These are phyloP conservation scores for Rhopalosiphum nymphaeae DNA, from an alignment of 2,888 invertebrate genomes.

Conservation along the genomic window DNA sequence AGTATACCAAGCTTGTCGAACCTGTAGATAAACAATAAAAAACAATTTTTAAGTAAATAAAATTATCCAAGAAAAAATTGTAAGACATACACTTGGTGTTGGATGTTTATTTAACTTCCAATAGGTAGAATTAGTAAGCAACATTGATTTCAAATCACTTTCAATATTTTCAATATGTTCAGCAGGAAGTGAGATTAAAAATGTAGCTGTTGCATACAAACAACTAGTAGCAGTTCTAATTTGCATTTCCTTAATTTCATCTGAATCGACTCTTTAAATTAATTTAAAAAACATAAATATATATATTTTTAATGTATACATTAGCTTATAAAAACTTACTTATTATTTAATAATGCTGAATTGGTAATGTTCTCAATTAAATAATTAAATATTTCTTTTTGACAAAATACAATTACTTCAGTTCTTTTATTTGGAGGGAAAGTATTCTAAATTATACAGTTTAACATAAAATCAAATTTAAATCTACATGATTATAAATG, in stretches of 20 bases:
- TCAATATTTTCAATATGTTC: conserved; percentile 56
- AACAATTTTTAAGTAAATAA: background rate
- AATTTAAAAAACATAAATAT: background rate
- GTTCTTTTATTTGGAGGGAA: conserved; percentile 84
- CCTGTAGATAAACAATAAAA: conserved; percentile 28
- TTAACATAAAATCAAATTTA: background rate
- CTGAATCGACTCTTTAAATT: conserved; percentile 45
- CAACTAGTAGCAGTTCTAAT: conserved; percentile 61
- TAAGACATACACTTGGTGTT: conserved; percentile 53
- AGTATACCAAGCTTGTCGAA: conserved; percentile 60
- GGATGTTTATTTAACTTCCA: conserved; percentile 62
- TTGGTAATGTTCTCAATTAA: conserved; percentile 79
- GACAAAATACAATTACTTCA: conserved; percentile 86
- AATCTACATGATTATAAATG: background rate
- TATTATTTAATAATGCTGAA: conserved; percentile 51
- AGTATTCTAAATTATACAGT: conserved; percentile 74
- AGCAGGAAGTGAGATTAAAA: conserved; percentile 41
- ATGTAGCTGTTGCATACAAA: conserved; percentile 55
- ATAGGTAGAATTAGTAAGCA: conserved; percentile 50
- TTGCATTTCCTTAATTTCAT: conserved; percentile 60
- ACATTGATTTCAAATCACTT: conserved; percentile 57
- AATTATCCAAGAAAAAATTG: background rate
- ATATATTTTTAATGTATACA: background rate
- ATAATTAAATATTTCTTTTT: conserved; percentile 82
- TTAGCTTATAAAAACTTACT: conserved; percentile 21